Base-by-base conservation (phyloP, 2,888 invertebrate species). In the Rhamnusium bicolor region DNA sequence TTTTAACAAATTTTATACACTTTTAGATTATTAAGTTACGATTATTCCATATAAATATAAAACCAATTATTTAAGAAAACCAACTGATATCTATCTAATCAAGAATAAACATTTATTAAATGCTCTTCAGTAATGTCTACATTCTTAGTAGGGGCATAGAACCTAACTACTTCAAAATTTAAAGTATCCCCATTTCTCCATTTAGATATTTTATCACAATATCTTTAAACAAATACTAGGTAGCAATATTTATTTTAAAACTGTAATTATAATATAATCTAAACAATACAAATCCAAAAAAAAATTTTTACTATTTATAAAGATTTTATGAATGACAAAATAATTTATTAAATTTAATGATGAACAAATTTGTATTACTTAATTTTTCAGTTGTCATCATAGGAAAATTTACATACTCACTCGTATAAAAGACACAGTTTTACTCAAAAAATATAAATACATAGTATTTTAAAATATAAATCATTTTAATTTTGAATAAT, bases 121-220 rank as follows among this genome's bases (percentile, higher is more conserved):
- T 27, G 32, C 27, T 58, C 32, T 27, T 58, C 32, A 10, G 29
- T 32, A 18, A 32, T 58, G 29, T 58, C 32, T 58, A 58, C 16
- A 27, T 32, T 58, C 27, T 32, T 18, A 58, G 29, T 12, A 29
- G 27, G 27, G 29, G 24, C 16, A 46, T n/a, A 24, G 10, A 24
- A 24, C 47, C 18, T 54, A 19, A 19, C 19, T 93, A 40, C 10
- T 14, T 40, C 40, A n/a, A 40, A n/a, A 40, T 10, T 40, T n/a
- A 40, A 40, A 40, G 5, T 1, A 40, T 40, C n/a, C 40, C n/a
- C 40, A 40, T 40, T 40, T 40, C 40, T 40, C 4, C 40, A 40
- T 40, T 40, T 40, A 10, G 40, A 40, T 40, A 40, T n/a, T 40
- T 40, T 40, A 40, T 40, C 40, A 12, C n/a, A 40, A 40, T 40